These are phyloP conservation scores for Eupithecia dodoneata DNA, from an alignment of 2,888 invertebrate genomes.

Conservation along the genomic window DNA sequence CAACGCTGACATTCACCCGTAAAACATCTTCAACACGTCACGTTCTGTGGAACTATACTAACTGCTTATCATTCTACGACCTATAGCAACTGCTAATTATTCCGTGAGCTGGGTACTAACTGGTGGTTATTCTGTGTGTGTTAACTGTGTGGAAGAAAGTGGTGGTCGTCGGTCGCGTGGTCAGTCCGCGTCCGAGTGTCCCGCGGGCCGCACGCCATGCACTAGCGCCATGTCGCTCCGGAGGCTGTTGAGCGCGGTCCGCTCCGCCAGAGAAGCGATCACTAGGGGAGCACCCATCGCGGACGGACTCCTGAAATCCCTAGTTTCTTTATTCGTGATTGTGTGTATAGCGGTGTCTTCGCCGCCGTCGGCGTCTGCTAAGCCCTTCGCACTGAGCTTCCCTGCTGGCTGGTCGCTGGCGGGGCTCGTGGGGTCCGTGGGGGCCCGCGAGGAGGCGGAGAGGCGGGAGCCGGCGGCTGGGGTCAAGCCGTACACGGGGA, in stretches of 20 bases:
- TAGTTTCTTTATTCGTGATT: slow-evolving; percentile 73
- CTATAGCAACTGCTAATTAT: not conserved
- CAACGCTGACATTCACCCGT: not conserved
- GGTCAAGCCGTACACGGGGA: slow-evolving; percentile 86
- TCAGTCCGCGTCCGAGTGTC: slow-evolving; percentile 60
- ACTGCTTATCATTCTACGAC: not conserved
- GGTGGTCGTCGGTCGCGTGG: slow-evolving; percentile 37
- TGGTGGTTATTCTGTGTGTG: not conserved
- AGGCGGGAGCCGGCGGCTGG: slow-evolving; percentile 69
- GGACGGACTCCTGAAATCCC: slow-evolving; percentile 72
- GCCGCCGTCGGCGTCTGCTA: slow-evolving; percentile 76
- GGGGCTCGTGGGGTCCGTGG: slow-evolving; percentile 72
- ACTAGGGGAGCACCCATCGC: slow-evolving; percentile 73
- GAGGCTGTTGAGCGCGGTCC: slow-evolving; percentile 71
- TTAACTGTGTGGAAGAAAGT: slow-evolving; percentile 44
- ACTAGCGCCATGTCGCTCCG: slow-evolving; percentile 67
- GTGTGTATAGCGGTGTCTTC: slow-evolving; percentile 77
- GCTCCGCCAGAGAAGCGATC: slow-evolving; percentile 72
- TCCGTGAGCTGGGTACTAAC: not conserved
- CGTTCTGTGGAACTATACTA: not conserved
- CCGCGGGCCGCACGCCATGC: slow-evolving; percentile 60
- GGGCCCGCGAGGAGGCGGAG: slow-evolving; percentile 67
- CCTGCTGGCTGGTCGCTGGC: slow-evolving; percentile 80
- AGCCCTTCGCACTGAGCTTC: slow-evolving; percentile 77
- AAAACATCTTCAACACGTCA: not conserved